Evolutionary conservation across 2,797 vertebrate species (phyloP).

Genomic region (Betta splendens): DNA sequence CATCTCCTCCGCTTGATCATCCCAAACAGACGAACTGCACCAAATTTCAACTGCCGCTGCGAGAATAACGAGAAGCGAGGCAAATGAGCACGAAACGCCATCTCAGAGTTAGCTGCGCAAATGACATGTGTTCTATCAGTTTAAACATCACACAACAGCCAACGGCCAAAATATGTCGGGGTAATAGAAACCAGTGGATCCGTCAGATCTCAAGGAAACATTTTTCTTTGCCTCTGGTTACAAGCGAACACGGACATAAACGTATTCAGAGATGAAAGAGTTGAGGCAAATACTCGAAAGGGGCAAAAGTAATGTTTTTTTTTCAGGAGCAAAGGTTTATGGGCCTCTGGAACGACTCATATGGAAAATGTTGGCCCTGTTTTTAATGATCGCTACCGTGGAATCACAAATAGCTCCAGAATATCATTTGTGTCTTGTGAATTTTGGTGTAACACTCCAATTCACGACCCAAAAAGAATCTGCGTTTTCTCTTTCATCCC

Average conservation of each 20-base stretch:
- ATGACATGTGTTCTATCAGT: slow-evolving; percentile 15
- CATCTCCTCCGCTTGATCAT: slow-evolving; percentile 33
- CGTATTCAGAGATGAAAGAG: too few species aligned
- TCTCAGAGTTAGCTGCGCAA: not conserved
- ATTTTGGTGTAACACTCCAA: not conserved
- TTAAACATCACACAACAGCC: slow-evolving; percentile 32
- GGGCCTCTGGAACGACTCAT: too few species aligned
- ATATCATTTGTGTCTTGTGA: too few species aligned
- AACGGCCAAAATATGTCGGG: slow-evolving; percentile 39
- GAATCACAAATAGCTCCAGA: too few species aligned
- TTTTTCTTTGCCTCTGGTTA: slow-evolving; percentile 43
- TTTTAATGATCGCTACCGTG: too few species aligned
- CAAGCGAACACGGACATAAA: slow-evolving; percentile 10
- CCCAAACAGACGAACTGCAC: slow-evolving; percentile 1
- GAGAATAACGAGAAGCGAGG: slow-evolving; percentile 9
- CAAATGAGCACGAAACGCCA: not conserved
- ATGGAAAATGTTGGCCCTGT: too few species aligned
- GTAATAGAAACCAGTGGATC: slow-evolving; percentile 30
- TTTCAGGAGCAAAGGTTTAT: too few species aligned
- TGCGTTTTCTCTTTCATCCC: slow-evolving; percentile 14
- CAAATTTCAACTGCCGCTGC: slow-evolving; percentile 1
- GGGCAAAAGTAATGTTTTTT: too few species aligned
- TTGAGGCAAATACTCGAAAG: too few species aligned
- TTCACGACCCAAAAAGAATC: not conserved
- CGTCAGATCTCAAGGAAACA: slow-evolving; percentile 52